Base-by-base conservation (phyloP, 2,113 vertebrate genomes). In the Pomatostomus ruficeps region DNA sequence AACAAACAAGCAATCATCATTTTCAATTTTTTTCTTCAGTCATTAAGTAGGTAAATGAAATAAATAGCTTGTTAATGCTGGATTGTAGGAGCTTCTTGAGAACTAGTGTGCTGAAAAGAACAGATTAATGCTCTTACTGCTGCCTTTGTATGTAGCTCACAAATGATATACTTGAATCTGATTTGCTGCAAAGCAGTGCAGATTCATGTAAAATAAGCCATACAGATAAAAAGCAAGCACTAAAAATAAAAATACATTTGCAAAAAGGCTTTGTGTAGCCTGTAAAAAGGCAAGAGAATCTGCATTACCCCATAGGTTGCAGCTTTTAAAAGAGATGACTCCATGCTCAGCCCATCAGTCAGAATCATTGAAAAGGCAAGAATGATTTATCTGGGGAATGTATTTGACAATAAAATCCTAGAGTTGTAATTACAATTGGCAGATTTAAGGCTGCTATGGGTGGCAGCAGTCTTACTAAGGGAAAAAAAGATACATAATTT, bases 1-100 rank as follows among this genome's bases (percentile, higher is more conserved):
- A 97, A 97, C 89, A 96, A 97, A 97, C 93, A 97, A 95, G 95
- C 89, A 96, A 97, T 97, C 91, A 95, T 96, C 0, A 3, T 84
- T 93, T 94, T 86, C 33, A 14, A 0, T 48, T 92, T 92, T 82
- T 88, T 88, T 31, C 36, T 85, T 86, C 63, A 92, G 65, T 91
- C 65, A 89, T 97, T 97, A 95, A 95, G 90, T 90, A 91, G 72
- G 78, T 80, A 96, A 97, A 95, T 95, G 84, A 96, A 95, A 95
- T 97, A 95, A 97, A 96, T 91, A 91, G 84, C 96, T 95, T 93
- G 62, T 85, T 96, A 95, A 91, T 92, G 42, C 38, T 61, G 51
- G 84, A 75, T 95, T 96, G 76, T 90, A 83, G 88, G 42, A 95
- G 70, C 87, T 97, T 94, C 95, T 96, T 95, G 68, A 96, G 88